These are phyloP conservation scores for Calonectris borealis DNA, from an alignment of 2,113 vertebrate genomes.

Conservation along the genomic window DNA sequence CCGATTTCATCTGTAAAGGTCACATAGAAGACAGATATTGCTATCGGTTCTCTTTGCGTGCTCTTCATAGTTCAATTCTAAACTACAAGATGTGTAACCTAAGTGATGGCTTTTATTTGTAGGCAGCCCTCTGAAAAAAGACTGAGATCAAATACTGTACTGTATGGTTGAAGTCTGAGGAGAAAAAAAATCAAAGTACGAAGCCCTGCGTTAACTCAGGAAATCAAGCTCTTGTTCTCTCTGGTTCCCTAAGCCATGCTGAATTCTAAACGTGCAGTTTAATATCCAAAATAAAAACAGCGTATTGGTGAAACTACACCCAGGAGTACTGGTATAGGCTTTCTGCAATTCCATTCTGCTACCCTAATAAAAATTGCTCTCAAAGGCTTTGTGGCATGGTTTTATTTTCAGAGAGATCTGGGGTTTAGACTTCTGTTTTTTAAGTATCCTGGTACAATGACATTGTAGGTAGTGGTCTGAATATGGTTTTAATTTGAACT, in stretches of 20 bases:
- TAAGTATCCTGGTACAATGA: background rate
- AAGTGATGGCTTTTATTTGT: background rate
- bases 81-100: background rate
- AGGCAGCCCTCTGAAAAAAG: conserved; percentile 7
- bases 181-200: background rate
- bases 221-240: conserved; percentile 47
- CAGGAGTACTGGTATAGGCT: conserved; percentile 64
- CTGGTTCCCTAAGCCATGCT: conserved; percentile 61
- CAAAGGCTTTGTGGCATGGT: conserved; percentile 57
- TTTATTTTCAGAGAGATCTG: conserved; percentile 42
- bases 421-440: background rate
- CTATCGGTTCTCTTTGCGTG: background rate
- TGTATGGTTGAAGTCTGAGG: background rate
- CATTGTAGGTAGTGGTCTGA: background rate
- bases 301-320: conserved; percentile 23
- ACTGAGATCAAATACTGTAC: background rate
- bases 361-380: conserved; percentile 79
- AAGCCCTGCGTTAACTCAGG: conserved; percentile 66
- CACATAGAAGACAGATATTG: background rate
- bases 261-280: conserved; percentile 39
- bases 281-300: conserved; percentile 23
- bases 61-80: background rate
- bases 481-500: background rate
- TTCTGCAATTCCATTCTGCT: conserved; percentile 75
- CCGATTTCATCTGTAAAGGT: background rate